Evolutionary conservation across 64 coral and sea anemone species (phyloP), one percentile per base, ranked within the genome.

Genomic region (Cladopsammia gracilis): DNA sequence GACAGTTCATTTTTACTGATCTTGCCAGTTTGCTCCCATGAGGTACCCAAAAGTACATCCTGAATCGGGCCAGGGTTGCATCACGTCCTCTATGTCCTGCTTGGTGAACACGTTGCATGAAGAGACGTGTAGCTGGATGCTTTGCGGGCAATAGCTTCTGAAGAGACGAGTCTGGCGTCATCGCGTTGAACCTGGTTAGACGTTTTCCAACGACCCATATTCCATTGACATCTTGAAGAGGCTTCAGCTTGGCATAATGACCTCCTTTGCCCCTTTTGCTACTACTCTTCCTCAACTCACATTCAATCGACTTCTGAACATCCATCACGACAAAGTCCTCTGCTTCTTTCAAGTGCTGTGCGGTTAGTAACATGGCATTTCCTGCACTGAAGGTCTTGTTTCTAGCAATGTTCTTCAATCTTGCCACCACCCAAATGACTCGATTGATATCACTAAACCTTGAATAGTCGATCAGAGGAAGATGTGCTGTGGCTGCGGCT

Each of bases 261-360:
- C 89, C 89, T 51, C 71, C 70, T 82, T 70, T 85, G 3, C 87
- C 86, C 7, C 58, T 70, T n/a, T n/a, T n/a, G n/a, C 59, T 57
- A 4, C 48, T 22, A 19, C 25, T 79, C 73, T 93, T 92, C 42
- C 9, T 73, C 20, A 96, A 42, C 48, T 96, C 87, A 45, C 60
- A 64, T 67, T 86, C 20, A 4, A 79, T 77, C 7, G 81, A 54
- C 70, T 92, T 92, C 80, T 96, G 95, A 10, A 89, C 52, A n/a
- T 86, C 73, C 44, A 80, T 96, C 6, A 93, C 85, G 34, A 96
- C 56, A 45, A 96, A 87, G n/a, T 85, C 22, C 61, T 96, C 95
- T 19, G 90, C 90, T 9, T 43, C 70, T 52, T 59, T 82, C 50
- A 90, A 49, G 34, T 82, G 56, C 25, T 93, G 76, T 48, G 66